These are phyloP conservation scores for Oncorhynchus keta DNA, from an alignment of 2,113 vertebrate genomes.

Conservation along the genomic window DNA sequence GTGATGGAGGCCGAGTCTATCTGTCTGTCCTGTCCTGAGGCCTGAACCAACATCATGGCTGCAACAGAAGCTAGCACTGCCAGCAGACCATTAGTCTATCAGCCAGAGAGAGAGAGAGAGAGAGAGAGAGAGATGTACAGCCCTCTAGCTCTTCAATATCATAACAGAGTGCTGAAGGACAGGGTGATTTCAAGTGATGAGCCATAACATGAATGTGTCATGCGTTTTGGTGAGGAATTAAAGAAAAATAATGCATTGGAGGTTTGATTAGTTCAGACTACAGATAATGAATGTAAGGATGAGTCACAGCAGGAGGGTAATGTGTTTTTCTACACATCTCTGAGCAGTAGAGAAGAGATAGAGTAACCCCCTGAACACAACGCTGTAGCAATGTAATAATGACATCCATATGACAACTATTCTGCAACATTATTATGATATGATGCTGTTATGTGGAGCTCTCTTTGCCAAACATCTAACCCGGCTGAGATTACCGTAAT, in stretches of 20 bases:
- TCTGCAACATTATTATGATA: background rate
- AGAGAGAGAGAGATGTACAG: background rate
- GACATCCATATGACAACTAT: background rate
- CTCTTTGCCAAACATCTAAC: conserved; percentile 31
- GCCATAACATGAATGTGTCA: background rate
- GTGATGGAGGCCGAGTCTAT: conserved; percentile 4
- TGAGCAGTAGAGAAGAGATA: too few relatives aligned
- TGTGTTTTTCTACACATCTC: background rate
- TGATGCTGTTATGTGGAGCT: conserved; percentile 8
- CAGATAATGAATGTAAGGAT: too few relatives aligned
- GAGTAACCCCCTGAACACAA: background rate
- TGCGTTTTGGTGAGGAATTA: background rate
- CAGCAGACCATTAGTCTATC: background rate
- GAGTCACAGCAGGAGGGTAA: background rate
- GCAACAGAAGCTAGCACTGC: background rate
- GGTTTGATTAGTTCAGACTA: too few relatives aligned
- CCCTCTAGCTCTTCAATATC: background rate
- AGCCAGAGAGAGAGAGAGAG: background rate
- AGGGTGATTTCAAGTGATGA: background rate
- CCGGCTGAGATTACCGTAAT: conserved; percentile 38
- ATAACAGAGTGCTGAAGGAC: background rate
- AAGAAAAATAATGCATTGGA: background rate
- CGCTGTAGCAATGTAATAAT: background rate
- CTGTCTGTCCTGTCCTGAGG: background rate
- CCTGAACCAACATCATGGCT: background rate